Percentiles rank a stretch among this genome's conserved stretches.
Evolutionary conservation across 1,140 invertebrate genomes (phyloP).

Genomic region (Ganaspis sp.): DNA sequence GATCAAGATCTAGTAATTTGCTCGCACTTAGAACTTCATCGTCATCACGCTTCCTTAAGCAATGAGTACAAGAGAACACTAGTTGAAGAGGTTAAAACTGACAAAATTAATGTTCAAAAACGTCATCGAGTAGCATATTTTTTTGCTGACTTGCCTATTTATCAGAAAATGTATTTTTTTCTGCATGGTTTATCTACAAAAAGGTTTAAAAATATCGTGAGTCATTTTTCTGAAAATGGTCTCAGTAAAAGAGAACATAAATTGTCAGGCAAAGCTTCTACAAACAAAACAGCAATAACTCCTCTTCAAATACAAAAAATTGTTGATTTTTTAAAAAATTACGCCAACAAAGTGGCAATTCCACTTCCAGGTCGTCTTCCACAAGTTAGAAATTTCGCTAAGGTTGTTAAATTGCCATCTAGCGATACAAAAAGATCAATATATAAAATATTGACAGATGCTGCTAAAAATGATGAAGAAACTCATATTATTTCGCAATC

Average conservation of each 20-base stretch:
- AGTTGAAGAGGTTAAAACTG: background rate
- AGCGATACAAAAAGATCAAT: background rate
- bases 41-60: background rate
- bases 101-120: background rate
- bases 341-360: background rate
- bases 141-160: background rate
- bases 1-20: background rate
- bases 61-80: background rate
- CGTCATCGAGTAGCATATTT: background rate
- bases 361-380: slow-evolving; percentile 11
- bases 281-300: background rate
- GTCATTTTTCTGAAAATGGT: background rate
- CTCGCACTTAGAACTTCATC: background rate
- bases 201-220: background rate
- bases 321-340: background rate
- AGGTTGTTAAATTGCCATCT: slow-evolving; percentile 8
- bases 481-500: background rate
- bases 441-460: background rate
- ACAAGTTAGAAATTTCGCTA: background rate
- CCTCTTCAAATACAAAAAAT: background rate
- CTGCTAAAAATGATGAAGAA: background rate
- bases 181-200: background rate
- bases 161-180: background rate
- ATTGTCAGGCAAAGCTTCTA: background rate
- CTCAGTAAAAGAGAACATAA: background rate